Evolutionary conservation across 2,888 invertebrate genomes (phyloP), one percentile per base, ranked within the genome.

Genomic region (Esperia sulphurella): DNA sequence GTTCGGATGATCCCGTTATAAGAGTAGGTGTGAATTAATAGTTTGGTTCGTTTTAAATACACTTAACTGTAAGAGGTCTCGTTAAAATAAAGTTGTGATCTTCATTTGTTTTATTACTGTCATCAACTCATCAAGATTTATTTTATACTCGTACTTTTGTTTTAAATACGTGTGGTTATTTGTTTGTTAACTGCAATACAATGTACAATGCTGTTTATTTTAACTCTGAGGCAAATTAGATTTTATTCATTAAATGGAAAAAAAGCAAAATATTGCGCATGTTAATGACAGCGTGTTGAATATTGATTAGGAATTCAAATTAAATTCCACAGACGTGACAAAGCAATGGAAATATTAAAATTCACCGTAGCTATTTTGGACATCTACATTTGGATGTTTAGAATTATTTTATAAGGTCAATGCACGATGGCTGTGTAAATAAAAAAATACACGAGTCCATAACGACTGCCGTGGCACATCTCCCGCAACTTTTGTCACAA

Each of bases 401-500:
- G 35, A 41, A 4, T 6, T 29, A 28, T 44, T 44, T 28, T 37
- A 35, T 54, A 58, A 66, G 63, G 65, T 62, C 64, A 72, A 67
- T 64, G 68, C 63, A 67, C 66, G 57, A 57, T 52, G 60, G 48
- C 50, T 53, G 54, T 40, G 37, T 48, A 43, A 55, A 51, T 57
- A 21, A 14, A 41, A 63, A 66, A 65, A 68, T 59, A 56, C 54
- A 60, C n/a, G n/a, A 57, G 58, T 53, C 63, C 67, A 68, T 68
- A 72, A 71, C 67, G 50, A 55, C 66, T 63, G 66, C 59, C 31
- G 55, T 52, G 70, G 72, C 68, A 73, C 81, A 81, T 85, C 83
- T 80, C 82, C 79, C 79, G 79, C 82, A 76, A 84, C 77, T 82
- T 81, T 83, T 83, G 85, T 86, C 74, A 85, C 85, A 84, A 83